Conservation (phyloP, 2,888 invertebrate genomes). For the Lepidocyrtoides sp. region DNA sequence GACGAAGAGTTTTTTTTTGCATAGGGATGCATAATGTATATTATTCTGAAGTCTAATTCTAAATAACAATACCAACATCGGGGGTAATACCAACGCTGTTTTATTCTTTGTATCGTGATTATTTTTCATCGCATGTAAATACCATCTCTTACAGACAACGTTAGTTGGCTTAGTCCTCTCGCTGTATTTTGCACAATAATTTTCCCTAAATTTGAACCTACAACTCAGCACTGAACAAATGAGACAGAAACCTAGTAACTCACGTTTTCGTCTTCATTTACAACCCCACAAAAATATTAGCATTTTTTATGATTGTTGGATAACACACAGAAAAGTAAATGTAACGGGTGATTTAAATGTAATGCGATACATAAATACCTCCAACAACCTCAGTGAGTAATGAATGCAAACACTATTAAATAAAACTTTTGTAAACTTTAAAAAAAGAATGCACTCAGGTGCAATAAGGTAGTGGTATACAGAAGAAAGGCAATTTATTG, state of each 20-base stretch:
- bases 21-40: too few species aligned
- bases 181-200: too few species aligned
- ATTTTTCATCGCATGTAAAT: too few species aligned
- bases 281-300: not conserved
- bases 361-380: not conserved
- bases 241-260: not conserved
- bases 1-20: not conserved
- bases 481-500: not conserved
- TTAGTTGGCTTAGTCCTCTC: too few species aligned
- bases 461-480: not conserved
- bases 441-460: not conserved
- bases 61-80: not conserved
- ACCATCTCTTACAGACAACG: too few species aligned
- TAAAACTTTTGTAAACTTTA: not conserved
- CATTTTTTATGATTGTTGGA: not conserved
- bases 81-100: too few species aligned
- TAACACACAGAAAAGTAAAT: not conserved
- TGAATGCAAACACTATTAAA: conserved; percentile 4
- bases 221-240: too few species aligned
- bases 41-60: not conserved
- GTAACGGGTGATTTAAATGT: not conserved
- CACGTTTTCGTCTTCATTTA: not conserved
- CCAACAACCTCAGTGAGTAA: not conserved
- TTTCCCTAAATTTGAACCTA: too few species aligned
- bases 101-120: too few species aligned